Evolutionary conservation across 2,888 invertebrate species (phyloP), one percentile per base, ranked within the genome.

Genomic region (Callyntrura sp.): DNA sequence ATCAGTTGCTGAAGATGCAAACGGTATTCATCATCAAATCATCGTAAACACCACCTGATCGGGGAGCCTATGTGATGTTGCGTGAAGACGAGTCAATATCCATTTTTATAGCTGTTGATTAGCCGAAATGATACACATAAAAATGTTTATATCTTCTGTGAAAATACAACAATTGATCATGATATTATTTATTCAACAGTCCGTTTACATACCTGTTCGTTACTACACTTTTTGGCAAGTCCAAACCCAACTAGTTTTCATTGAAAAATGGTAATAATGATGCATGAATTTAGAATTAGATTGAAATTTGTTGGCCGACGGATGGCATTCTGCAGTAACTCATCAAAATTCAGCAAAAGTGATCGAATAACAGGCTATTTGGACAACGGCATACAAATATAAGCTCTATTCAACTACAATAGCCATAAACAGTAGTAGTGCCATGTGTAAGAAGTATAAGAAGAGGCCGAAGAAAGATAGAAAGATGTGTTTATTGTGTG

Each of bases 1-100:
- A 88, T 82, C 88, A 83, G 76, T 17, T 57, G 20, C 45, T 68
- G 83, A 68, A 83, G 81, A 79, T 35, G 60, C 14, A 14, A 62
- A 23, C 14, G 23, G 14, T 45, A 82, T 65, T 48, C 25, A 57
- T 82, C 48, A 65, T 79, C 12, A 79, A 79, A 25, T 79, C 51
- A 51, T 23, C 76, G 14, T 76, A 48, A 57, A 55, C 17, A 23
- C 79, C 57, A 81, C 57, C 23, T 25, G 65, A 65, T 25, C 12
- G 25, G 25, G 25, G 51, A 28, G n/a, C 17, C 4, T 9, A 0
- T 25, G 60, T 35, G 11, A 57, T 79, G n/a, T 79, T 57, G 55
- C 17, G 12, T 76, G 76, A 51, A 76, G 76, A 55, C 76, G 55
- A 76, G 43, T 51, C 76, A 17, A 55, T 76, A 25, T 76, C 51